These are phyloP conservation scores for Caenorhabditis sp. DNA, from an alignment of 2,888 invertebrate species.

Conservation along the genomic window DNA sequence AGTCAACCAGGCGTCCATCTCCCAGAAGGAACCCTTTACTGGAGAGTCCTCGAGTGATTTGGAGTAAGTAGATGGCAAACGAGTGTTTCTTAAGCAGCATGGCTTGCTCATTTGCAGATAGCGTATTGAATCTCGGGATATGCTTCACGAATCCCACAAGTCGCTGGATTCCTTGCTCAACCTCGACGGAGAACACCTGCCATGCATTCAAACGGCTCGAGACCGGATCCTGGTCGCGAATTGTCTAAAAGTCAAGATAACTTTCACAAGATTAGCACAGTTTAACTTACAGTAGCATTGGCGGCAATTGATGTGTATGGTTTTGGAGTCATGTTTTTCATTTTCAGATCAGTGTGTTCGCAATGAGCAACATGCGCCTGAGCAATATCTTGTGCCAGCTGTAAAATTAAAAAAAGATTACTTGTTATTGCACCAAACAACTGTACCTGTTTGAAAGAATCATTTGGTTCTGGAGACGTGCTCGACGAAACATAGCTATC, in stretches of 20 bases:
- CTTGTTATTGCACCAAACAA: too few relatives aligned
- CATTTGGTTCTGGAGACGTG: slow-evolving; percentile 16
- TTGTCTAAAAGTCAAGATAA: background rate
- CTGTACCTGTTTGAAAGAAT: background rate
- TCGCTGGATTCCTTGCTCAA: slow-evolving; percentile 23
- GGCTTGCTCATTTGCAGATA: slow-evolving; percentile 52
- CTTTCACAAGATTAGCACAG: too few relatives aligned
- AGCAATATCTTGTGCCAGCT: background rate
- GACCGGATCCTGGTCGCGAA: background rate
- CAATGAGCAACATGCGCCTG: background rate
- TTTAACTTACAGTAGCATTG: too few relatives aligned
- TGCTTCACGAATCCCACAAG: slow-evolving; percentile 53
- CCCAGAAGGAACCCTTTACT: slow-evolving; percentile 45
- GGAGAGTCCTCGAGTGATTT: slow-evolving; percentile 50
- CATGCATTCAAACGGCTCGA: slow-evolving; percentile 48
- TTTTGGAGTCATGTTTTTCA: slow-evolving; percentile 22
- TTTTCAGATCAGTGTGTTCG: slow-evolving; percentile 17
- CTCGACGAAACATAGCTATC: slow-evolving; percentile 24
- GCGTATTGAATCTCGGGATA: slow-evolving; percentile 40
- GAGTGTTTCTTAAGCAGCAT: slow-evolving; percentile 46
- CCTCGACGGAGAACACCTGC: slow-evolving; percentile 42
- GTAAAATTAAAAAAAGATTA: too few relatives aligned
- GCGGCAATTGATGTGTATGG: background rate
- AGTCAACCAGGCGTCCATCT: slow-evolving; percentile 38
- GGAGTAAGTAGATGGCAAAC: slow-evolving; percentile 50